A percentile compares a stretch with the other conserved stretches of the same genome.
These are phyloP conservation scores for Hoplodrina blanda DNA, from an alignment of 2,888 invertebrate species.

Conservation along the genomic window DNA sequence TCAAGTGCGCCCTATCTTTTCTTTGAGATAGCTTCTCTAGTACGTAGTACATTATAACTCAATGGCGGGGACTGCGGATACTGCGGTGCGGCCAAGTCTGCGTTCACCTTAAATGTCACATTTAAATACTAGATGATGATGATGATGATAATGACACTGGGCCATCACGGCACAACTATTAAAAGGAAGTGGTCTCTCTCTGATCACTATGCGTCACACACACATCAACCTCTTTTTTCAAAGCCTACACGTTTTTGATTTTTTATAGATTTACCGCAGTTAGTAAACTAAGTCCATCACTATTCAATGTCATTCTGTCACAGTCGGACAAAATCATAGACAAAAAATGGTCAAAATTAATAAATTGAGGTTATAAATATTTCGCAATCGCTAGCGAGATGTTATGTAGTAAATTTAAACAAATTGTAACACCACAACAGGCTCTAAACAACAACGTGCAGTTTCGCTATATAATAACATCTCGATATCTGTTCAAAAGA, in stretches of 20 bases:
- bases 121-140: too few species aligned
- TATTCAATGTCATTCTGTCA: constrained; percentile 38
- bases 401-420: constrained; percentile 79
- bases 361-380: constrained; percentile 76
- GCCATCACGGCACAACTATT: too few species aligned
- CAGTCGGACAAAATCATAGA: constrained; percentile 32
- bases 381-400: constrained; percentile 79
- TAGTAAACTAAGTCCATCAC: constrained; percentile 25
- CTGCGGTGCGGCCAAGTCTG: too few species aligned
- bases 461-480: constrained; percentile 66
- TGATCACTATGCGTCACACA: too few species aligned
- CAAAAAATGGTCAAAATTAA: neutral
- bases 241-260: constrained; percentile 6
- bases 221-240: neutral
- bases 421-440: constrained; percentile 72
- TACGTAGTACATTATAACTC: too few species aligned
- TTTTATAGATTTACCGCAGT: neutral
- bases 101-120: too few species aligned
- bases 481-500: constrained; percentile 70
- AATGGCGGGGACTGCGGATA: too few species aligned
- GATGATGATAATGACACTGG: too few species aligned
- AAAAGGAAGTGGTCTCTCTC: too few species aligned
- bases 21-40: too few species aligned
- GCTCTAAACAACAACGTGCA: constrained; percentile 66
- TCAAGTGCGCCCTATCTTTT: too few species aligned